phyloP scores from a whole-genome alignment of 2,888 invertebrate species.

The Ectobius pallidus region DNA sequence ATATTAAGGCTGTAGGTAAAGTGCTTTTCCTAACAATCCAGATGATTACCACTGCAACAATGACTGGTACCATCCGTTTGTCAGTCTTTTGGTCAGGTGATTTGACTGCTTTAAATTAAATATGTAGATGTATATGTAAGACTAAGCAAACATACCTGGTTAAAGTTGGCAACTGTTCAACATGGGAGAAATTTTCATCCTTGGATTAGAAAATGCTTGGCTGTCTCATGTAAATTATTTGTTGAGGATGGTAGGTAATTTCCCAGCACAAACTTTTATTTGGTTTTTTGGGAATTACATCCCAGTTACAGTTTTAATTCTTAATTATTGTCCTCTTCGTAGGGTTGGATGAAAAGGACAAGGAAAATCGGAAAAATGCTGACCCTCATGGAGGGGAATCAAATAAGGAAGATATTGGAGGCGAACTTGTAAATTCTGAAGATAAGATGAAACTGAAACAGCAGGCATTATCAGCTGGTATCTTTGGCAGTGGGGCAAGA shows the following conservation, averaged over 20 bases:
- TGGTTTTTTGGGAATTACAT: not conserved
- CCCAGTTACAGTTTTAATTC: not conserved
- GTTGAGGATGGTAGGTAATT: conserved; percentile 16
- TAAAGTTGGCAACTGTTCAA: not conserved
- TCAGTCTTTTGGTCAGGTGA: not conserved
- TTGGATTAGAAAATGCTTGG: not conserved
- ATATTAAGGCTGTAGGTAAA: not conserved
- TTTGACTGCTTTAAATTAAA: not conserved
- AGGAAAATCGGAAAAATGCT: conserved; percentile 48
- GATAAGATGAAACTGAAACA: conserved; percentile 72
- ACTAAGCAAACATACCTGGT: too few species aligned
- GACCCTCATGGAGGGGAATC: conserved; percentile 21
- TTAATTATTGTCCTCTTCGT: conserved; percentile 8
- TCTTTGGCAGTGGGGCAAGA: conserved; percentile 58
- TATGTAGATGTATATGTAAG: not conserved
- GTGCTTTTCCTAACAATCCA: not conserved
- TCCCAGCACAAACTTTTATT: not conserved
- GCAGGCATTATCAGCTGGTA: conserved; percentile 70
- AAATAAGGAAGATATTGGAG: conserved; percentile 39
- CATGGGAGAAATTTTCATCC: not conserved
- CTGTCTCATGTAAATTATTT: not conserved
- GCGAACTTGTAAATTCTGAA: conserved; percentile 39
- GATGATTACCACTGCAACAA: not conserved
- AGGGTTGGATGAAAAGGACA: conserved; percentile 41
- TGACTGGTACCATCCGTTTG: too few species aligned